phyloP scores from a whole-genome alignment of 1,140 invertebrate genomes.

The Akabosia matsudoensis region DNA sequence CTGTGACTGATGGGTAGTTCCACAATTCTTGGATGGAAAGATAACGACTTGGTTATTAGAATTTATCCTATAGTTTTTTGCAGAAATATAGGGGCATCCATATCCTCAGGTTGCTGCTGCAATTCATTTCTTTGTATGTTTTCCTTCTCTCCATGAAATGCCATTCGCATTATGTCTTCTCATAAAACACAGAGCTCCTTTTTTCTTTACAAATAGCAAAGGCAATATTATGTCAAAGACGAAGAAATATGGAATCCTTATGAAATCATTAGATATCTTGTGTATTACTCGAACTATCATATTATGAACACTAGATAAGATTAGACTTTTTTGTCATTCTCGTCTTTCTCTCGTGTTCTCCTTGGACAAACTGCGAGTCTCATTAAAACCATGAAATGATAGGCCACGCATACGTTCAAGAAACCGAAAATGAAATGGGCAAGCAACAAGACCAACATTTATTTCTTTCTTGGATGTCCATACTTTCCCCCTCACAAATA shows the following conservation, averaged over 20 bases:
- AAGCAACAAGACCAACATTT: too few species aligned
- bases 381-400: conserved; percentile 19
- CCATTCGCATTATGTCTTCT: not conserved
- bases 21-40: not conserved
- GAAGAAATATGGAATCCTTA: conserved; percentile 13
- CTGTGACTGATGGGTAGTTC: conserved; percentile 2
- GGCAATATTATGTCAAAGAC: conserved; percentile 4
- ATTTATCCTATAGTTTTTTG: not conserved
- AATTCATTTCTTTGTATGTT: not conserved
- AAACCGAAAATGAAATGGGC: too few species aligned
- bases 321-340: not conserved
- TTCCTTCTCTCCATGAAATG: not conserved
- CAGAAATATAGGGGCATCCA: not conserved
- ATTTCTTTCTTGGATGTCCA: too few species aligned
- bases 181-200: conserved; percentile 4
- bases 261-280: too few species aligned
- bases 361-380: not conserved
- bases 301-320: not conserved
- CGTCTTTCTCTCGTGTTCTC: conserved; percentile 1
- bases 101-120: conserved; percentile 18
- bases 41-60: conserved; percentile 19
- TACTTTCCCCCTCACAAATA: too few species aligned
- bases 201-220: conserved; percentile 8
- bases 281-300: too few species aligned
- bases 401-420: not conserved